Percentiles rank a stretch among this genome's conserved stretches.
phyloP scores from a whole-genome alignment of 2,797 vertebrate genomes.

The Malurus splendens region DNA sequence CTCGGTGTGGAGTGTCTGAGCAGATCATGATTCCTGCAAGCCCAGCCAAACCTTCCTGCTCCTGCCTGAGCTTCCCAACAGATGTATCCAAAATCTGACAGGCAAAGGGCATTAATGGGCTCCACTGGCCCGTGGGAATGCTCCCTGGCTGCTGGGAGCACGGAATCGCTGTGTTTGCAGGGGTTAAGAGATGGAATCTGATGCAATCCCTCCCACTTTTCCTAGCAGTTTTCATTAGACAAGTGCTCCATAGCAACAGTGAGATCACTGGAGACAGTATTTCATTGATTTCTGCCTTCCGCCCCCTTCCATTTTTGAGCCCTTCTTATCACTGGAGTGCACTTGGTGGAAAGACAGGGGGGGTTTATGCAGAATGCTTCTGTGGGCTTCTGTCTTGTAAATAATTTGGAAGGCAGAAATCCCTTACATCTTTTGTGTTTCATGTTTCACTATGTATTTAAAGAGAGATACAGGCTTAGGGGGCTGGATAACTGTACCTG shows the following conservation, averaged over 20 bases:
- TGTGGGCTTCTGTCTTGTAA: constrained; percentile 62
- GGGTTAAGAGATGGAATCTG: constrained; percentile 73
- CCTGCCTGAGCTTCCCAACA: background rate
- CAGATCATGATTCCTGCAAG: background rate
- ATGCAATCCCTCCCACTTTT: constrained; percentile 73
- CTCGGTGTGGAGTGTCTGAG: background rate
- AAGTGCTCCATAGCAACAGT: constrained; percentile 81
- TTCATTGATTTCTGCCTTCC: constrained; percentile 76
- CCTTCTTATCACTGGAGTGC: constrained; percentile 69
- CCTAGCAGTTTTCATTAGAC: constrained; percentile 71
- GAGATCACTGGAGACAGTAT: constrained; percentile 76
- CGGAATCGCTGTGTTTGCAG: constrained; percentile 31
- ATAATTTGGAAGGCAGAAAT: constrained; percentile 66
- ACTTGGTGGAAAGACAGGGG: constrained; percentile 65
- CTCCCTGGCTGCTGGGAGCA: constrained; percentile 25
- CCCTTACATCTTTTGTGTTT: constrained; percentile 58
- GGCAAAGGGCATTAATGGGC: background rate
- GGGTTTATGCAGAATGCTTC: constrained; percentile 54
- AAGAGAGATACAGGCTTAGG: constrained; percentile 78
- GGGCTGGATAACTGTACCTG: constrained; percentile 78
- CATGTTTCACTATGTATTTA: constrained; percentile 77
- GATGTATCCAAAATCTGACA: background rate
- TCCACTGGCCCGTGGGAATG: background rate
- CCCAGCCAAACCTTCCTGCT: background rate
- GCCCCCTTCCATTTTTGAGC: constrained; percentile 72